A percentile compares a stretch with the other conserved stretches of the same genome.
phyloP scores from a whole-genome alignment of 2,888 invertebrate species.

The Sarcophaga rosellei region DNA sequence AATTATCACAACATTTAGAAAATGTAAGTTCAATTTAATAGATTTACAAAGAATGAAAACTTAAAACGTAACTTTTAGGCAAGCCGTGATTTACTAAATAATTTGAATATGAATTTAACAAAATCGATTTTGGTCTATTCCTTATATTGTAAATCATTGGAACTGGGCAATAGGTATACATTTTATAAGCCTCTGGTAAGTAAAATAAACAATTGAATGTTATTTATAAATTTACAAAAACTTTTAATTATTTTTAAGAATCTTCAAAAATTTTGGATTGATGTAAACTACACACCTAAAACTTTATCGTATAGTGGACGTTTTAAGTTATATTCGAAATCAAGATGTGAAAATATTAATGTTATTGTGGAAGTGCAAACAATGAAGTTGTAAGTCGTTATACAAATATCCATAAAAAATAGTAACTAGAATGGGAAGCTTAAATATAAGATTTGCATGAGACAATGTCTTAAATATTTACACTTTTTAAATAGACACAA shows the following conservation, averaged over 20 bases:
- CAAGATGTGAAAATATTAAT: constrained; percentile 45
- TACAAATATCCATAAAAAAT: too few species aligned
- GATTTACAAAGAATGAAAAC: constrained; percentile 6
- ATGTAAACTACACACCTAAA: constrained; percentile 69
- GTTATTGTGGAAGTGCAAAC: constrained; percentile 48
- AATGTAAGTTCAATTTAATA: constrained; percentile 63
- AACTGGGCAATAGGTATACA: constrained; percentile 64
- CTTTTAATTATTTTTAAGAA: constrained; percentile 53
- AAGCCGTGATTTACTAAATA: constrained; percentile 71
- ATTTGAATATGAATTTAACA: constrained; percentile 70
- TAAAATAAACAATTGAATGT: neutral
- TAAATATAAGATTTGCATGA: too few species aligned
- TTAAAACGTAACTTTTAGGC: constrained; percentile 58
- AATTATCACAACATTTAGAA: constrained; percentile 59
- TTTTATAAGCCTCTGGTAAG: constrained; percentile 71
- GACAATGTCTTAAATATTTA: too few species aligned
- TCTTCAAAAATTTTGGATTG: constrained; percentile 70
- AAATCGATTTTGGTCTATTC: constrained; percentile 69
- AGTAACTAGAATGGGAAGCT: too few species aligned
- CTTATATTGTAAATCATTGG: constrained; percentile 68
- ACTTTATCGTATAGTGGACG: constrained; percentile 62
- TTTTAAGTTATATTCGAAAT: constrained; percentile 31
- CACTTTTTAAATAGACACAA: too few species aligned
- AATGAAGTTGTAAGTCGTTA: constrained; percentile 65
- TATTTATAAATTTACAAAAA: too few species aligned